Conservation (phyloP, 2,797 vertebrate genomes). For the Oreonectes daqikongensis region DNA sequence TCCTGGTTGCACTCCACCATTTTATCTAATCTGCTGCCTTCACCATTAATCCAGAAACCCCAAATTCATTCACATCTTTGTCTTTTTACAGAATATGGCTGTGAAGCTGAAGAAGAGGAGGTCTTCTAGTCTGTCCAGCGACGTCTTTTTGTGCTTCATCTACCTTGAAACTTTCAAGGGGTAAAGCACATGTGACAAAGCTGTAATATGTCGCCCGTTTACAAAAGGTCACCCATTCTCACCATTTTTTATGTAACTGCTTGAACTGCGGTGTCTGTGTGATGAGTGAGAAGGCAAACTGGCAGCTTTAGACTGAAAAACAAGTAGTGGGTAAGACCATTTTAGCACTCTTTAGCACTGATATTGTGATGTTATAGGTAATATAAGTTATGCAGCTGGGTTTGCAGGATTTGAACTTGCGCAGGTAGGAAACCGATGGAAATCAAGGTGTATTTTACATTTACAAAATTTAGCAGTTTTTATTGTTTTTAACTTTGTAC, state of each 20-base stretch:
- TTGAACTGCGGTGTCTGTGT: slow-evolving; percentile 18
- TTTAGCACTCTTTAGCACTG: slow-evolving; percentile 1
- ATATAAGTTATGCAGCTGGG: background rate
- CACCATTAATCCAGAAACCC: background rate
- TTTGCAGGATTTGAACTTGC: background rate
- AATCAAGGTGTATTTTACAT: slow-evolving; percentile 12
- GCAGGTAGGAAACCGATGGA: background rate
- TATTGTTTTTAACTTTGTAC: background rate
- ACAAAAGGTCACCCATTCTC: slow-evolving; percentile 5
- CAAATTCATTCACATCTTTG: slow-evolving; percentile 12
- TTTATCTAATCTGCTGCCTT: slow-evolving; percentile 16
- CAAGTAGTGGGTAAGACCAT: background rate
- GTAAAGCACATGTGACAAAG: slow-evolving; percentile 14
- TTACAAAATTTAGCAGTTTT: background rate
- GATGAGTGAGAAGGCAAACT: slow-evolving; percentile 3
- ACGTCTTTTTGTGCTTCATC: slow-evolving; percentile 16
- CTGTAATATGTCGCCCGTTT: background rate
- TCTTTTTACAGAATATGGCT: slow-evolving; percentile 57
- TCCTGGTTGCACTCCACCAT: slow-evolving; percentile 1
- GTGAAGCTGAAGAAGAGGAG: slow-evolving; percentile 61
- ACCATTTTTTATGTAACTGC: background rate
- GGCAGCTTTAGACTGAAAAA: slow-evolving; percentile 7
- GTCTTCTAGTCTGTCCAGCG: slow-evolving; percentile 43
- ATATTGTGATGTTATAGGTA: background rate
- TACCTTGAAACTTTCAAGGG: background rate